Percentiles rank a stretch among this genome's conserved stretches.
Evolutionary conservation across 2,113 vertebrate genomes (phyloP).

Genomic region (Fulmarus glacialis): DNA sequence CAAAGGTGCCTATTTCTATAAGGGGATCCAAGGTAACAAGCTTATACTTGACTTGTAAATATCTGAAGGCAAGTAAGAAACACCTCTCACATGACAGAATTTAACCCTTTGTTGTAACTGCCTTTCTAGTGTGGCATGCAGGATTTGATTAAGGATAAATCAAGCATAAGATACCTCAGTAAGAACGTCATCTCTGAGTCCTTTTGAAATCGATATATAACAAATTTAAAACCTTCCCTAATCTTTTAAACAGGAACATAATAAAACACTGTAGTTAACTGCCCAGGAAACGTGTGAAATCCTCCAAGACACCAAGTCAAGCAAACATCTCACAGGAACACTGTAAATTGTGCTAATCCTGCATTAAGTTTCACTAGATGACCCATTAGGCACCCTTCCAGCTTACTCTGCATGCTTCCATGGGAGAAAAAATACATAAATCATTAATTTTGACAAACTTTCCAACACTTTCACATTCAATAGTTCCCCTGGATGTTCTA

Average conservation of each 20-base stretch:
- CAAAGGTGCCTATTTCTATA: not conserved
- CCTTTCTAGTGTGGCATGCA: not conserved
- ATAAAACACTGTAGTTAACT: not conserved
- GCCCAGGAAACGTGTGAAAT: not conserved
- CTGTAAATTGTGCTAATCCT: accelerated
- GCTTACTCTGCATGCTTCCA: not conserved
- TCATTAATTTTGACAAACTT: not conserved
- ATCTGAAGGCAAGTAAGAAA: not conserved
- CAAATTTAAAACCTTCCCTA: not conserved
- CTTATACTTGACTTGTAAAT: not conserved
- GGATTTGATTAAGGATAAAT: not conserved
- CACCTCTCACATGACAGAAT: not conserved
- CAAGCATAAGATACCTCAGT: not conserved
- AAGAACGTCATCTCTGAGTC: accelerated
- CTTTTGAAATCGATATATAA: not conserved
- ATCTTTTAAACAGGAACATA: not conserved
- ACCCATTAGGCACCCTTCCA: not conserved
- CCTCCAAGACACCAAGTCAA: not conserved
- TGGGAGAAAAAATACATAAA: not conserved
- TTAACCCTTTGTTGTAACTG: not conserved
- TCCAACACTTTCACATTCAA: not conserved
- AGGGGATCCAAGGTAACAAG: constrained; percentile 3
- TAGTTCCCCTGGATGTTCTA: not conserved
- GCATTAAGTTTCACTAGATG: not conserved
- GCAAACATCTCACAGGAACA: not conserved